phyloP scores from a whole-genome alignment of 2,113 vertebrate genomes.

The Tachysurus fulvidraco region DNA sequence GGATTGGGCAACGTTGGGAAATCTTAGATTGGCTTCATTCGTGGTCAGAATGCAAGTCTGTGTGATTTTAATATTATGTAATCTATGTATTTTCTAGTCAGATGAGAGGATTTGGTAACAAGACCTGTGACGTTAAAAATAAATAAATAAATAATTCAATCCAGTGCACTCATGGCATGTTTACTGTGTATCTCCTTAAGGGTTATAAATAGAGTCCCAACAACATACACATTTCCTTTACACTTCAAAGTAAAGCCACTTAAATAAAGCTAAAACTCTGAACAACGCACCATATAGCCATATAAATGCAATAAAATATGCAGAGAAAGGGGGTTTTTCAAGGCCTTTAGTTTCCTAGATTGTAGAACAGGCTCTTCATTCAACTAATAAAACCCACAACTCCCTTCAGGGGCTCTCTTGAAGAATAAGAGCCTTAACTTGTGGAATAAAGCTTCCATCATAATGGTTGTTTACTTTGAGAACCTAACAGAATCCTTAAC shows the following conservation, averaged over 20 bases:
- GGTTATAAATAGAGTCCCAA: background rate
- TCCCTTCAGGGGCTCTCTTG: background rate
- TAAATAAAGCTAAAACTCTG: background rate
- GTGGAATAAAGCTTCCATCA: background rate
- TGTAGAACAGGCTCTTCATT: background rate
- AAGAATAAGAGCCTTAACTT: background rate
- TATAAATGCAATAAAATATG: background rate
- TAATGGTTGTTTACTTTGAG: background rate
- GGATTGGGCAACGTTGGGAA: background rate
- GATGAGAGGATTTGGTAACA: background rate
- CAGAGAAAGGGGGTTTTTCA: background rate
- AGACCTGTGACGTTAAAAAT: background rate
- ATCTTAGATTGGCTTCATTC: conserved; percentile 1
- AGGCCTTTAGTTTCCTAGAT: background rate
- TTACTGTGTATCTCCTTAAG: background rate
- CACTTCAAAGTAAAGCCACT: background rate
- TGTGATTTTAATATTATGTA: background rate
- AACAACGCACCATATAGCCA: background rate
- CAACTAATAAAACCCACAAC: background rate
- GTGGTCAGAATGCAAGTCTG: background rate
- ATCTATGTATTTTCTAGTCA: background rate
- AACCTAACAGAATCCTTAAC: background rate
- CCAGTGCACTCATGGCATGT: background rate
- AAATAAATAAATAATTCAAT: background rate
- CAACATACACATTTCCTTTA: background rate